Conservation (phyloP, 2,888 invertebrate genomes). For the Acleris literana region DNA sequence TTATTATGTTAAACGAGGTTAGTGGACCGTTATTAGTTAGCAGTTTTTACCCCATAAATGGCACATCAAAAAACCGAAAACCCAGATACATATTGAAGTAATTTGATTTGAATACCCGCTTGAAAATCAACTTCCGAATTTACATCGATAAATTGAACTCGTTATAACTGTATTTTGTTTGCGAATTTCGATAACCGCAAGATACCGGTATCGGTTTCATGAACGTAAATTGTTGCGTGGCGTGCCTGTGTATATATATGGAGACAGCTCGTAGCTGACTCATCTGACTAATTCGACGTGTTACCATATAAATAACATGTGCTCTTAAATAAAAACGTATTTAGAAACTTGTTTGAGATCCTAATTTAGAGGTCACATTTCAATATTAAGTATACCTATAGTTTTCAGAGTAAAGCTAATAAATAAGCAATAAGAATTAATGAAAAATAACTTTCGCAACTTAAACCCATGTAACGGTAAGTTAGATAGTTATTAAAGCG, state of each 20-base stretch:
- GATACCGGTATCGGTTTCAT: conserved; percentile 15
- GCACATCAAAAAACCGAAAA: background rate
- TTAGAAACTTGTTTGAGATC: conserved; percentile 30
- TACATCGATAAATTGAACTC: conserved; percentile 23
- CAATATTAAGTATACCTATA: too few species aligned
- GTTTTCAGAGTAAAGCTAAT: too few species aligned
- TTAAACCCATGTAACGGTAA: background rate
- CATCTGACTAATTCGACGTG: conserved; percentile 21
- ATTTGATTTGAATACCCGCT: conserved; percentile 17
- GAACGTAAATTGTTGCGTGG: conserved; percentile 7
- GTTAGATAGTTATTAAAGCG: conserved; percentile 8
- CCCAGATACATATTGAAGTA: conserved; percentile 18
- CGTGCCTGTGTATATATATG: conserved; percentile 7
- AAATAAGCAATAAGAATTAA: too few species aligned
- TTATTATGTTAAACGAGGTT: conserved; percentile 21
- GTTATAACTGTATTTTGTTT: conserved; percentile 32
- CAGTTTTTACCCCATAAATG: conserved; percentile 15
- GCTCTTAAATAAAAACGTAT: conserved; percentile 15
- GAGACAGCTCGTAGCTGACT: conserved; percentile 30
- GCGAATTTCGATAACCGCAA: conserved; percentile 23
- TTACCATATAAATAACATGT: conserved; percentile 30
- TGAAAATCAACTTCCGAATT: conserved; percentile 13
- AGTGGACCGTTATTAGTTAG: conserved; percentile 19
- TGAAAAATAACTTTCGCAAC: background rate
- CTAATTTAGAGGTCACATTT: too few species aligned